phyloP scores from a whole-genome alignment of 1,140 invertebrate species.

The Eupeodes corollae region DNA sequence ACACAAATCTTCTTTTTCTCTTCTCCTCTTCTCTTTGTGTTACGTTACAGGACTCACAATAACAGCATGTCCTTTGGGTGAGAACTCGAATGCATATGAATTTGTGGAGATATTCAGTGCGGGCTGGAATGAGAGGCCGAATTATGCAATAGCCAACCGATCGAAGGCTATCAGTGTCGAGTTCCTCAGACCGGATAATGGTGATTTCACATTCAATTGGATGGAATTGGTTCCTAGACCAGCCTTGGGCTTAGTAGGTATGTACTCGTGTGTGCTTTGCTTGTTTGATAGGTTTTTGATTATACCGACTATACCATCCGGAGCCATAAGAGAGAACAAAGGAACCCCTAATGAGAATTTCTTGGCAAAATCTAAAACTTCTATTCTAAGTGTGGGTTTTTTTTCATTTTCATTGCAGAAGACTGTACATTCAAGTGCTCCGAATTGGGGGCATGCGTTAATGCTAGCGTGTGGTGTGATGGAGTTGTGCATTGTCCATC shows the following conservation, averaged over 20 bases:
- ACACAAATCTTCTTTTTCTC: background rate
- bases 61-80: conserved; percentile 30
- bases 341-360: background rate
- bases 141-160: conserved; percentile 36
- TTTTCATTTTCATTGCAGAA: conserved; percentile 27
- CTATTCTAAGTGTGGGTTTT: background rate
- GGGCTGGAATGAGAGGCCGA: conserved; percentile 54
- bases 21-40: background rate
- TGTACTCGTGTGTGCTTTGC: background rate
- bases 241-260: conserved; percentile 28
- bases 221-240: conserved; percentile 64
- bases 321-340: no score
- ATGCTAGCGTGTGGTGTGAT: conserved; percentile 79
- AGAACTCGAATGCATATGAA: conserved; percentile 28
- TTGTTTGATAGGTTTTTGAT: background rate
- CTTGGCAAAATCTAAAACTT: background rate
- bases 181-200: conserved; percentile 59
- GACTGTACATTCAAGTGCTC: conserved; percentile 72
- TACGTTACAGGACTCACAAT: conserved; percentile 23
- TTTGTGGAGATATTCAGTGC: conserved; percentile 65
- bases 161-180: conserved; percentile 62
- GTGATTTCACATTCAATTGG: conserved; percentile 68
- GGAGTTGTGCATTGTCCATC: conserved; percentile 74
- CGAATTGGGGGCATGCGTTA: conserved; percentile 78
- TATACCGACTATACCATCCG: no score